Base-by-base conservation (phyloP, 2,113 vertebrate genomes). In the Lagopus muta region DNA sequence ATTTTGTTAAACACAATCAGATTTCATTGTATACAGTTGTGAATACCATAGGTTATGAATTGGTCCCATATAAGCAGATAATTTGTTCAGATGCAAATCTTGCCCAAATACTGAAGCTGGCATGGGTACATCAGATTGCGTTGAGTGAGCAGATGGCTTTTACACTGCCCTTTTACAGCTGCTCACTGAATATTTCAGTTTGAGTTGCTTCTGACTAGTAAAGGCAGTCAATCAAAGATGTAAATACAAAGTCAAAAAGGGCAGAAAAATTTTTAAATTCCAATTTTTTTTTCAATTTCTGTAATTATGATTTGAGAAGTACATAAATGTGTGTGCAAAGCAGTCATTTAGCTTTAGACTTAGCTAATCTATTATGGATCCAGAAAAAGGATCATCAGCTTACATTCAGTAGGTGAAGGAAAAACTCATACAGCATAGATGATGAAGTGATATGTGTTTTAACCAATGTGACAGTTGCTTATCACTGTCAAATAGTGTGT, bases 1-100 rank as follows among this genome's bases (percentile, higher is more conserved):
- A 3, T 64, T 77, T 11, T 25, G 10, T 67, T 38, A 62, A 67
- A 89, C 8, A 4, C 15, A 32, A n/a, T 70, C 47, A 73, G 30
- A 32, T 0, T 0, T 15, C 15, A 4, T 34, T 79, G 24, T 11
- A 6, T 47, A 2, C 5, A 62, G 17, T 14, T 66, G 38, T 43
- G 58, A 16, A 32, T 24, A 27, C 6, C 27, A 16, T 3, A 43
- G 30, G 3, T 13, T 71, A 57, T 57, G 42, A 52, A 22, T 7
- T 47, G 21, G 6, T 58, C n/a, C 52, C 16, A 3, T 47, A 25
- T 7, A 43, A 69, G 42, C 1, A 80, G n/a, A 34, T 43, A 10
- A 22, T 2, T 13, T n/a, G 13, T n/a, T 42, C 6, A 14, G 32
- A 10, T 22, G 3, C 22, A 77, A 58, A 48, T n/a, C 13, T 38